Conservation (phyloP, 2,888 invertebrate species). For the Dicroscelio sp. region DNA sequence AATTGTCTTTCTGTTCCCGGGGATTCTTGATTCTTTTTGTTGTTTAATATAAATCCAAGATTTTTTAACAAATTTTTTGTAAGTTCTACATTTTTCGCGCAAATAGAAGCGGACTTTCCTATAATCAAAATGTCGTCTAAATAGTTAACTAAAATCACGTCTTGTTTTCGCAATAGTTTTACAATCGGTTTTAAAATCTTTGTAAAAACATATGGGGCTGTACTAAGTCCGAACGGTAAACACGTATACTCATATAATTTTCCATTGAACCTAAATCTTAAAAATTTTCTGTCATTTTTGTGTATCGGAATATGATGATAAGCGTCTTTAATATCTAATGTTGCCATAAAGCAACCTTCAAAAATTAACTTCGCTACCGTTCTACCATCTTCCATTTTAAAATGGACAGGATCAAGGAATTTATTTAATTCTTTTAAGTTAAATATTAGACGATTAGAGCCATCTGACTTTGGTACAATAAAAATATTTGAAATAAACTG, state of each 20-base stretch:
- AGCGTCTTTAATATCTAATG: slow-evolving; percentile 66
- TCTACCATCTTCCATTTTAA: slow-evolving; percentile 72
- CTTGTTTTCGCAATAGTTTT: slow-evolving; percentile 31
- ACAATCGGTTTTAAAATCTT: slow-evolving; percentile 78
- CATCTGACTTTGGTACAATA: slow-evolving; percentile 54
- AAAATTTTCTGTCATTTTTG: slow-evolving; percentile 59
- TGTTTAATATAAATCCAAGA: slow-evolving; percentile 79
- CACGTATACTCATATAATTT: slow-evolving; percentile 75
- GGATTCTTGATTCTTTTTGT: slow-evolving; percentile 60
- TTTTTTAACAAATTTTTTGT: slow-evolving; percentile 56
- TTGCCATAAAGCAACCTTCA: slow-evolving; percentile 56
- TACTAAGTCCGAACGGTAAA: slow-evolving; percentile 74
- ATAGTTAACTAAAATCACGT: slow-evolving; percentile 65
- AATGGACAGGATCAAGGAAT: slow-evolving; percentile 61
- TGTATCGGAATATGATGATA: slow-evolving; percentile 64
- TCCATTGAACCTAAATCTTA: slow-evolving; percentile 70
- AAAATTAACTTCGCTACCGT: slow-evolving; percentile 53
- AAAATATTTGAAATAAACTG: slow-evolving; percentile 70
- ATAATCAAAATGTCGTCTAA: slow-evolving; percentile 80
- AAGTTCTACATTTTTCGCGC: slow-evolving; percentile 48
- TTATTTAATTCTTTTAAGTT: slow-evolving; percentile 69
- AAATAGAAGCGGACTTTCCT: slow-evolving; percentile 30
- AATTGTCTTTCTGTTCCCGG: slow-evolving; percentile 53
- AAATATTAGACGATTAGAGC: slow-evolving; percentile 54
- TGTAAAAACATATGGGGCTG: slow-evolving; percentile 76